phyloP scores from a whole-genome alignment of 2,888 invertebrate species.

The Drymonia ruficornis region DNA sequence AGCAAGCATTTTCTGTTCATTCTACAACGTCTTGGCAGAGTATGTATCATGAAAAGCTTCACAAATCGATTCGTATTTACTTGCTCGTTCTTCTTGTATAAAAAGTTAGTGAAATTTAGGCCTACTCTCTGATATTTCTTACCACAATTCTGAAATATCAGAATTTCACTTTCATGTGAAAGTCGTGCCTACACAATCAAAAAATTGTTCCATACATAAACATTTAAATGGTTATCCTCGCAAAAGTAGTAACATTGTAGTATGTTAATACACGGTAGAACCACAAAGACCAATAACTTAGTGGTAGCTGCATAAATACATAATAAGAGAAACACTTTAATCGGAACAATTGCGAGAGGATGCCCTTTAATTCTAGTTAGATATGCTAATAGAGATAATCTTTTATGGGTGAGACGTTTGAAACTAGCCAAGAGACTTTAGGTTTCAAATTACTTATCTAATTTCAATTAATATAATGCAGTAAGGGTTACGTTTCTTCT shows the following conservation, averaged over 20 bases:
- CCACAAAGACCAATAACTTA: conserved; percentile 2
- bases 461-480: no score
- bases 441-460: no score
- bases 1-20: no score
- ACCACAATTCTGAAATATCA: background rate
- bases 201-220: background rate
- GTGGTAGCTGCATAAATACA: conserved; percentile 1
- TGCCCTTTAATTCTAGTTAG: background rate
- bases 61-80: no score
- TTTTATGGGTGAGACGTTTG: background rate
- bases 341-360: background rate
- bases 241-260: background rate
- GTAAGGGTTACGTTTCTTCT: background rate
- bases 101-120: no score
- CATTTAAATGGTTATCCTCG: background rate
- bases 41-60: no score
- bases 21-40: no score
- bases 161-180: background rate
- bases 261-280: background rate
- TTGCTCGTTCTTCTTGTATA: no score
- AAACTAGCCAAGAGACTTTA: background rate
- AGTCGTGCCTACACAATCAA: background rate
- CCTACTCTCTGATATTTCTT: no score
- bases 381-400: background rate
- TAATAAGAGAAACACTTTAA: background rate